A percentile compares a stretch with the other conserved stretches of the same genome.
Conservation (phyloP, 2,113 vertebrate genomes). For the Dissostichus mawsoni region DNA sequence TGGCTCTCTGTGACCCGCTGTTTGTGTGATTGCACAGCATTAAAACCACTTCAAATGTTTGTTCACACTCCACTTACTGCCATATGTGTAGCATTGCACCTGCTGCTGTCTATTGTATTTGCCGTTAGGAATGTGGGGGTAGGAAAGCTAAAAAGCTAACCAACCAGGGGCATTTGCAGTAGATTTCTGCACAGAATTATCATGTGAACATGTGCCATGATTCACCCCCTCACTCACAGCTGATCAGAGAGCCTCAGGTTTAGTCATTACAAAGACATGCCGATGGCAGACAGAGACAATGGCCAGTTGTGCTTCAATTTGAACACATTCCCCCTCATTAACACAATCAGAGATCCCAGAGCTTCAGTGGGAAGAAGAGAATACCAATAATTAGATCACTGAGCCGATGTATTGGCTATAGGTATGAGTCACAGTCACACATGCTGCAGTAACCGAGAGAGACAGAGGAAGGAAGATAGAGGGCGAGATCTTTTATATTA, state of each 20-base stretch:
- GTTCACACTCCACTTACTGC: slow-evolving; percentile 46
- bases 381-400: slow-evolving; percentile 48
- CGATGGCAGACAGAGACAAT: slow-evolving; percentile 17
- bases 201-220: background rate
- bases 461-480: background rate
- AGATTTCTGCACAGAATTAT: background rate
- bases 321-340: slow-evolving; percentile 51
- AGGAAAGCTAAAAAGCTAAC: background rate
- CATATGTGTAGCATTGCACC: slow-evolving; percentile 23
- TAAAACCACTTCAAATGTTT: slow-evolving; percentile 43
- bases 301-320: slow-evolving; percentile 39
- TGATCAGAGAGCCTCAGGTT: slow-evolving; percentile 4
- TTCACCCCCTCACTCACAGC: background rate
- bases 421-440: slow-evolving; percentile 2
- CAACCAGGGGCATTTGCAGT: background rate
- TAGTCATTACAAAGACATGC: slow-evolving; percentile 11
- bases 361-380: slow-evolving; percentile 42
- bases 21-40: slow-evolving; percentile 48
- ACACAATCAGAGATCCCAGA: slow-evolving; percentile 50
- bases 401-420: slow-evolving; percentile 41
- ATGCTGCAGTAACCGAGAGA: background rate
- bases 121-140: background rate
- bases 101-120: slow-evolving; percentile 22
- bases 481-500: background rate
- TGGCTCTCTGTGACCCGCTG: slow-evolving; percentile 6